Conservation (phyloP, 2,113 vertebrate genomes). For the Jaculus jaculus region DNA sequence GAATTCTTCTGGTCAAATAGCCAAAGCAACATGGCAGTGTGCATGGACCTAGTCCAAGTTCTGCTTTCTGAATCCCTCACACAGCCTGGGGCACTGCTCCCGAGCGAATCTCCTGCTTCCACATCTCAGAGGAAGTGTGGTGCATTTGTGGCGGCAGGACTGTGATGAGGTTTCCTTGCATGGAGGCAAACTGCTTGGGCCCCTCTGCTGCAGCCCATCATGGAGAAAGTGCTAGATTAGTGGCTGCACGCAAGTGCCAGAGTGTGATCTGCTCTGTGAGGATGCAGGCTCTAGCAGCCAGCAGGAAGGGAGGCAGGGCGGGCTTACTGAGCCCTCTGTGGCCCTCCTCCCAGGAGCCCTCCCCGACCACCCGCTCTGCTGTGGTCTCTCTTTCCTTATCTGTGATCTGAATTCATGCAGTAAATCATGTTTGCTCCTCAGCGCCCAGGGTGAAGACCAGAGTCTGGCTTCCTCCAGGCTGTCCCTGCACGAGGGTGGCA, state of each 20-base stretch:
- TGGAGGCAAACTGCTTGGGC: not conserved
- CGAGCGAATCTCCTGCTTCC: no score
- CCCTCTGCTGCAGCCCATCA: not conserved
- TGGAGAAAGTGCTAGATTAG: fast-evolving
- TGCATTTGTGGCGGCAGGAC: no score
- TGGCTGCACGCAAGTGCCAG: not conserved
- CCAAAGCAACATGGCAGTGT: not conserved
- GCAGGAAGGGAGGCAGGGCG: not conserved
- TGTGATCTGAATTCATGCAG: not conserved
- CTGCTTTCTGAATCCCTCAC: no score
- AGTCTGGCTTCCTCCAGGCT: no score
- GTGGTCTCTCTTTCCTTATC: not conserved
- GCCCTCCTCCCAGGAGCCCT: not conserved
- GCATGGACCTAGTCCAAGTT: no score
- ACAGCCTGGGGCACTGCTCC: no score
- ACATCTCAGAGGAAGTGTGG: no score
- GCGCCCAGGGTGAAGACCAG: not conserved
- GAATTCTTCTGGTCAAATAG: no score
- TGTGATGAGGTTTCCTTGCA: no score
- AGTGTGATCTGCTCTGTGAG: not conserved
- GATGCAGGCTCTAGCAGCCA: not conserved
- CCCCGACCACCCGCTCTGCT: not conserved
- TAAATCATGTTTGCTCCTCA: fast-evolving
- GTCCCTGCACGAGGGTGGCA: not conserved
- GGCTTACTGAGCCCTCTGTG: not conserved